Evolutionary conservation across 2,888 invertebrate species (phyloP).

Genomic region (Leucozona laternaria): DNA sequence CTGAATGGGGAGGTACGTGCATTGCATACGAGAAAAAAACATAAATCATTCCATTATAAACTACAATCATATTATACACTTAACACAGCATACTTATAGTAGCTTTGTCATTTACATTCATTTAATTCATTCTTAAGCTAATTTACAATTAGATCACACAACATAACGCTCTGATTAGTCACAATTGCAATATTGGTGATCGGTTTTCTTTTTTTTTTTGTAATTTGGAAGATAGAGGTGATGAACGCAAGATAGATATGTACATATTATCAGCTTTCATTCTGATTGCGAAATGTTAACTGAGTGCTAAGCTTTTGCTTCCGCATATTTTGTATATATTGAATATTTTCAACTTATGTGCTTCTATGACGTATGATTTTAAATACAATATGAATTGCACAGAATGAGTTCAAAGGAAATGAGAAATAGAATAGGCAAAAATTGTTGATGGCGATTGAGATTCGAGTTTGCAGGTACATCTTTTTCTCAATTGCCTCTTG

Average conservation of each 20-base stretch:
- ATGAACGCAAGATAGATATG: not conserved
- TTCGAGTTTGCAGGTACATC: no score
- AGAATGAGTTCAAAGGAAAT: no score
- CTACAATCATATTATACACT: slow-evolving; percentile 21
- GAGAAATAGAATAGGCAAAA: no score
- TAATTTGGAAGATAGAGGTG: not conserved
- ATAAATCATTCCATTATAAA: slow-evolving; percentile 24
- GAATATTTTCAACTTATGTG: no score
- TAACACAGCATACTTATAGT: slow-evolving; percentile 34
- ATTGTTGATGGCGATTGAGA: no score
- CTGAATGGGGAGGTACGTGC: slow-evolving; percentile 90
- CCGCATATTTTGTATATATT: not conserved
- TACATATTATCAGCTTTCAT: not conserved
- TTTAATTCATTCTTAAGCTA: slow-evolving; percentile 14
- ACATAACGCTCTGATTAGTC: slow-evolving; percentile 29
- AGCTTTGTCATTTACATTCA: slow-evolving; percentile 1
- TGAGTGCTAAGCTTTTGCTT: not conserved
- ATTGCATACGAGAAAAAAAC: slow-evolving; percentile 29
- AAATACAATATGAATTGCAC: no score
- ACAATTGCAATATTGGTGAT: slow-evolving; percentile 17
- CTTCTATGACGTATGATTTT: no score
- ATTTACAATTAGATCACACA: slow-evolving; percentile 11
- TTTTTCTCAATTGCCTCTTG: no score
- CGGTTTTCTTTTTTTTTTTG: not conserved
- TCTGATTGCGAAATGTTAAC: not conserved